phyloP scores from a whole-genome alignment of 2,797 vertebrate species.

The Naso thynnoides region DNA sequence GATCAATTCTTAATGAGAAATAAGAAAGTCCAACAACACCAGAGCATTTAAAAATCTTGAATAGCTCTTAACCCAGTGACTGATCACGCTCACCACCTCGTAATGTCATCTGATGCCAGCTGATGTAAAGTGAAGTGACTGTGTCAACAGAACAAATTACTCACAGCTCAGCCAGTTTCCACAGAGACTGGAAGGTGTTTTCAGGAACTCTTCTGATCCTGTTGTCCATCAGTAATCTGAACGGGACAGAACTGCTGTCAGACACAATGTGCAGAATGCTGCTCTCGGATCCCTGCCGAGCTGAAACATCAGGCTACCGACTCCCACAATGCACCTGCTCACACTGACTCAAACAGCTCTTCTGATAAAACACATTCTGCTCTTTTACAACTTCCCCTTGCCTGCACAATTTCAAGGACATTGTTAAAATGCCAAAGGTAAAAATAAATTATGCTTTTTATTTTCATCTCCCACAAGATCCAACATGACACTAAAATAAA shows the following conservation, averaged over 20 bases:
- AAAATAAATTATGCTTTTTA: too few species aligned
- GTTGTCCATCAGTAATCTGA: slow-evolving; percentile 87
- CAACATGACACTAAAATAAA: too few species aligned
- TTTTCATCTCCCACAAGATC: too few species aligned
- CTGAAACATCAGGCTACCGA: not conserved
- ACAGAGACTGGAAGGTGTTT: slow-evolving; percentile 87
- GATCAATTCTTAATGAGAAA: not conserved
- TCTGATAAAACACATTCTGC: not conserved
- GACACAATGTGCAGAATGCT: not conserved
- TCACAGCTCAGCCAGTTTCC: slow-evolving; percentile 85
- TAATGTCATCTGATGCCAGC: not conserved
- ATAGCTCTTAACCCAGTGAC: not conserved
- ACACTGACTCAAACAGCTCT: not conserved
- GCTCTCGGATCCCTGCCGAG: slow-evolving; percentile 3
- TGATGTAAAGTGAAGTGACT: not conserved
- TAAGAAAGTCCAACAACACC: not conserved
- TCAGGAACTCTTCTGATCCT: slow-evolving; percentile 84
- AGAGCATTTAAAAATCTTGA: not conserved
- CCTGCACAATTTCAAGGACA: too few species aligned
- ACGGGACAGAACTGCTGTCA: slow-evolving; percentile 40
- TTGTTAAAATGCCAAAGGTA: too few species aligned
- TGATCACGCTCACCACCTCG: not conserved
- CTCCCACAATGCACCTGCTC: not conserved
- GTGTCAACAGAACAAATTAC: slow-evolving; percentile 37
- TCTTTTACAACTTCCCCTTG: too few species aligned